Evolutionary conservation across 2,113 vertebrate genomes (phyloP), one percentile per base, ranked within the genome.

Genomic region (Muntiacus muntjak): DNA sequence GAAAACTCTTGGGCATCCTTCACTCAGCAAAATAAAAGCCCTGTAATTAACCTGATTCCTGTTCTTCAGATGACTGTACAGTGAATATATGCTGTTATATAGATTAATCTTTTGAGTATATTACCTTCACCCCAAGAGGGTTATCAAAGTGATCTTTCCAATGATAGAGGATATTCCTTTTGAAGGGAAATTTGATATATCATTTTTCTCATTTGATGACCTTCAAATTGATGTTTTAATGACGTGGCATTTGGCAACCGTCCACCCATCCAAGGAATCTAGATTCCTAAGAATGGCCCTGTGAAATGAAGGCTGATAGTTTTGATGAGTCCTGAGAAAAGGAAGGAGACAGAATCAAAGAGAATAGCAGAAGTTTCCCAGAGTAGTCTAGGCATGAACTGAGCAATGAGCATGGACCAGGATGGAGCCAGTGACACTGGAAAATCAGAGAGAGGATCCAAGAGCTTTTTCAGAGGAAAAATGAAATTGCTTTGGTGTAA

Each of bases 381-480:
- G 60, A 52, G 36, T 78, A 78, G 62, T 87, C 28, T 8, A 92
- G 36, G 55, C 62, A 13, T 60, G 47, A 91, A 60, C 17, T 40
- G 25, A 79, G 7, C 33, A 19, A 64, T 95, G 3, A 50, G 13
- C 12, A 28, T 13, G 11, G 47, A 21, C 28, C n/a, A 87, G 40
- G 47, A 67, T 50, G 36, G n/a, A 89, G 54, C 55, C 28, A 92
- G 17, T 47, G 40, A 91, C 15, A 30, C 0, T 74, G 82, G 28
- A 91, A 88, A 82, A 92, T 88, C n/a, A 88, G 28, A 50, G 30
- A 88, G 74, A 91, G 62, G 26, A 84, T 54, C n/a, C 30, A 83
- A 64, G 25, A 92, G 17, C n/a, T 57, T 87, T 87, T 62, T 94
- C 60, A 96, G 54, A 91, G 57, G 52, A 90, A 93, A 82, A 82